Base-by-base conservation (phyloP, 2,888 invertebrate genomes). In the Lithosia quadra region DNA sequence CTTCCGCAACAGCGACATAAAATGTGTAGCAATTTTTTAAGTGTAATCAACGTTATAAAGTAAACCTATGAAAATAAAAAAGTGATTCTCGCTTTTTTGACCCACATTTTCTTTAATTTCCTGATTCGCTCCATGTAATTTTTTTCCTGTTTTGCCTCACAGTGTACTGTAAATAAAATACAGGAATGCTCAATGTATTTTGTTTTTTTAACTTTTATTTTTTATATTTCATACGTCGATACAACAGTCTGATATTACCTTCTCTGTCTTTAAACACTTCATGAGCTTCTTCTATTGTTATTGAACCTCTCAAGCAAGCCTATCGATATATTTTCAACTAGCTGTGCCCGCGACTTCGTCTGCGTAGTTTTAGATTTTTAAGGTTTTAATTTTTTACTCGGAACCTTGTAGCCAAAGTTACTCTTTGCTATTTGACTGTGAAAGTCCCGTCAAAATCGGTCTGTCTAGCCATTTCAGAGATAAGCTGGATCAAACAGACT, bases 21-120 rank as follows among this genome's bases (percentile, higher is more conserved):
- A 49, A 49, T 49, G n/a, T n/a, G 49, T 49, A 49, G 49, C 49
- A 49, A 49, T 49, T 49, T 49, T 49, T 49, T 49, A 49, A 49
- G 49, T 49, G 49, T 49, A 49, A 49, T 49, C 49, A 49, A n/a
- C 49, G 49, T 49, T 49, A 49, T 49, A n/a, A 49, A 49, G 18
- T 49, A 49, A 49, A 49, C 49, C 49, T 49, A 49, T 49, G 49
- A 49, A 49, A 49, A 49, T 49, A 49, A 49, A 49, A 49, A 49
- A 18, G 18, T 9, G 18, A 18, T n/a, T n/a, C 49, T 18, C 49
- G 49, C n/a, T 49, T n/a, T n/a, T 49, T 9, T 43, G 43, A 49
- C 49, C 49, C 18, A 49, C 49, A 49, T 49, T 49, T n/a, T n/a
- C 49, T 49, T 49, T 49, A 49, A 49, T 49, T n/a, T 49, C 49